These are phyloP conservation scores for Ammodramus savannarum DNA, from an alignment of 2,113 vertebrate species.

Conservation along the genomic window DNA sequence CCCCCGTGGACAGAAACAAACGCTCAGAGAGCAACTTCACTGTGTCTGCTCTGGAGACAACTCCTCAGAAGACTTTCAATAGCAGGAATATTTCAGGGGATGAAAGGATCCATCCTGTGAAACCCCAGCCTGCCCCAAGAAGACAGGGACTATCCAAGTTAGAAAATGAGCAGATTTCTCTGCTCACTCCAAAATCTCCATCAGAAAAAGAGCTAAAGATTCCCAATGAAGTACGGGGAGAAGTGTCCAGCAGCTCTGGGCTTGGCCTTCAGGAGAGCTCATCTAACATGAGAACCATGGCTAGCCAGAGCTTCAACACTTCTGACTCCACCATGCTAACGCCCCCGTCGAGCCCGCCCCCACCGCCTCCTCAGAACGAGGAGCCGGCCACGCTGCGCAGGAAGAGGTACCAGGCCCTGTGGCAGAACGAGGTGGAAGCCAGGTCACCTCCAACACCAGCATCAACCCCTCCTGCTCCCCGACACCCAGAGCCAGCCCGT, in stretches of 20 bases:
- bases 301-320: conserved; percentile 87
- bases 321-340: conserved; percentile 94
- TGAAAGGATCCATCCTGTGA: conserved; percentile 62
- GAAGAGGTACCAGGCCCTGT: conserved; percentile 75
- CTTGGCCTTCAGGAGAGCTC: conserved; percentile 88
- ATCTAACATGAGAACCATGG: conserved; percentile 80
- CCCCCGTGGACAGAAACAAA: conserved; percentile 82
- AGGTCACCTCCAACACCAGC: conserved; percentile 34
- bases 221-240: conserved; percentile 75
- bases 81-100: conserved; percentile 69
- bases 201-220: conserved; percentile 74
- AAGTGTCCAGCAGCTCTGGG: conserved; percentile 89
- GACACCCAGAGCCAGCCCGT: conserved; percentile 7
- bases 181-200: conserved; percentile 76
- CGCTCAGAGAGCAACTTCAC: conserved; percentile 70
- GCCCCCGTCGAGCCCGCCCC: conserved; percentile 92
- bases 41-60: conserved; percentile 46
- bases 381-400: conserved; percentile 84
- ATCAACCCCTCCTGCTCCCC: not conserved
- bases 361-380: conserved; percentile 87
- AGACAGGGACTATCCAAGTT: conserved; percentile 78
- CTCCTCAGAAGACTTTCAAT: conserved; percentile 68
- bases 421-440: conserved; percentile 72
- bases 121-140: conserved; percentile 75
- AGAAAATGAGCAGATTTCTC: conserved; percentile 76